Percentiles rank a stretch among this genome's conserved stretches.
Conservation (phyloP, 2,888 invertebrate genomes). For the Amblyjoppa fuscipennis region DNA sequence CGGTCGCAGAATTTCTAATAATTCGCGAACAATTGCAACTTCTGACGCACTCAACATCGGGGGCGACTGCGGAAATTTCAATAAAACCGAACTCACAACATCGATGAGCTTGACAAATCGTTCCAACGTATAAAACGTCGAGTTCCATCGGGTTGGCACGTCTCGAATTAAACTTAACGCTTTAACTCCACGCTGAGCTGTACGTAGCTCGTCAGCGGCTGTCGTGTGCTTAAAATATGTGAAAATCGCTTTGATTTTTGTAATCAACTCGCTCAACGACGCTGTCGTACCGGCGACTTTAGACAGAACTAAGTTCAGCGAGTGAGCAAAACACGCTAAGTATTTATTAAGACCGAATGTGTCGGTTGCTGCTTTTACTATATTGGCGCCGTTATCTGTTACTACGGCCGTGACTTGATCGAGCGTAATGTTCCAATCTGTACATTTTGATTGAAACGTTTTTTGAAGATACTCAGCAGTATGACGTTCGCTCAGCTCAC, state of each 20-base stretch:
- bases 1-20: slow-evolving; percentile 56
- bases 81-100: slow-evolving; percentile 40
- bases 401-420: slow-evolving; percentile 57
- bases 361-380: slow-evolving; percentile 56
- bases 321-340: slow-evolving; percentile 50
- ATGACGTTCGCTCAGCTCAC: slow-evolving; percentile 53
- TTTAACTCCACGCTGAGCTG: slow-evolving; percentile 31
- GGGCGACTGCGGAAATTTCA: slow-evolving; percentile 45
- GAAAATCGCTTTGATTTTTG: slow-evolving; percentile 58
- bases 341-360: slow-evolving; percentile 58
- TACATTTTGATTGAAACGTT: slow-evolving; percentile 46
- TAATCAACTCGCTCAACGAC: slow-evolving; percentile 40
- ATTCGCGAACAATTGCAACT: slow-evolving; percentile 58
- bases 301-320: slow-evolving; percentile 47
- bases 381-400: slow-evolving; percentile 65
- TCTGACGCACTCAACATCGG: slow-evolving; percentile 60
- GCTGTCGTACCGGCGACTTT: slow-evolving; percentile 49
- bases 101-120: slow-evolving; percentile 51
- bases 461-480: slow-evolving; percentile 54
- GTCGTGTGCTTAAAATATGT: slow-evolving; percentile 66
- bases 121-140: slow-evolving; percentile 59
- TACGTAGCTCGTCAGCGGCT: slow-evolving; percentile 54
- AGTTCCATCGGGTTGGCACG: slow-evolving; percentile 69
- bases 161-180: slow-evolving; percentile 53
- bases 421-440: slow-evolving; percentile 52